Conservation (phyloP, 92 coral and sea anemone genomes). For the Epizoanthus scotinus region DNA sequence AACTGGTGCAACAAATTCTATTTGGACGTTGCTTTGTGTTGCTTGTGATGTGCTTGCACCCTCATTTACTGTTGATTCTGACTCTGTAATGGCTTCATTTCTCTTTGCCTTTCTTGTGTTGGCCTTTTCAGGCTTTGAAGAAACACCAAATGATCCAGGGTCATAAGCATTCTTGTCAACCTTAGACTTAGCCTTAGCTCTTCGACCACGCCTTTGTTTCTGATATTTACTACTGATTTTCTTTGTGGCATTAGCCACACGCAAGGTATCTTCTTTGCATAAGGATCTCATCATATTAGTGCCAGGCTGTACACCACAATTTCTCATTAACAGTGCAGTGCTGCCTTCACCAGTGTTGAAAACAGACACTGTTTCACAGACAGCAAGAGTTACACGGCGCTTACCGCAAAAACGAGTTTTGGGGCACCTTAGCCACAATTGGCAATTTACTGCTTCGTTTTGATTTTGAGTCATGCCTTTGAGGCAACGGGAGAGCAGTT, state of each 20-base stretch:
- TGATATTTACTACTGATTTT: conserved; percentile 51
- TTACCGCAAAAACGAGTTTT: conserved; percentile 66
- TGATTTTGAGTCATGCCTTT: conserved; percentile 66
- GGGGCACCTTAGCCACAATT: conserved; percentile 63
- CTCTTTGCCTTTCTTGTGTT: conserved; percentile 16
- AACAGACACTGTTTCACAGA: conserved; percentile 65
- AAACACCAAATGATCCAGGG: conserved; percentile 49
- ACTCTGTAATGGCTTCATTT: background rate
- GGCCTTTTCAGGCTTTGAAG: conserved; percentile 55
- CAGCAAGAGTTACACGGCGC: conserved; percentile 57
- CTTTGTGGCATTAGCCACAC: conserved; percentile 52
- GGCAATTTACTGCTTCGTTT: conserved; percentile 67
- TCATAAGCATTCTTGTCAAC: conserved; percentile 41
- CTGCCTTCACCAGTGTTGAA: conserved; percentile 72
- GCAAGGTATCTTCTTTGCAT: conserved; percentile 41
- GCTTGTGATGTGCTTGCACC: conserved; percentile 23
- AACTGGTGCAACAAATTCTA: conserved; percentile 33
- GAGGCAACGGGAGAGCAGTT: conserved; percentile 53
- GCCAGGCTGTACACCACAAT: conserved; percentile 58
- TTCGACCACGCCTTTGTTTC: conserved; percentile 43
- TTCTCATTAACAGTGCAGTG: conserved; percentile 58
- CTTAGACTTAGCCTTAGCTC: conserved; percentile 45
- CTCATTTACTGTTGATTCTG: conserved; percentile 14
- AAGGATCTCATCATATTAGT: conserved; percentile 50
- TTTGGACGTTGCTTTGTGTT: conserved; percentile 5